A percentile compares a stretch with the other conserved stretches of the same genome.
phyloP scores from a whole-genome alignment of 2,113 vertebrate species.

The Sapajus apella region DNA sequence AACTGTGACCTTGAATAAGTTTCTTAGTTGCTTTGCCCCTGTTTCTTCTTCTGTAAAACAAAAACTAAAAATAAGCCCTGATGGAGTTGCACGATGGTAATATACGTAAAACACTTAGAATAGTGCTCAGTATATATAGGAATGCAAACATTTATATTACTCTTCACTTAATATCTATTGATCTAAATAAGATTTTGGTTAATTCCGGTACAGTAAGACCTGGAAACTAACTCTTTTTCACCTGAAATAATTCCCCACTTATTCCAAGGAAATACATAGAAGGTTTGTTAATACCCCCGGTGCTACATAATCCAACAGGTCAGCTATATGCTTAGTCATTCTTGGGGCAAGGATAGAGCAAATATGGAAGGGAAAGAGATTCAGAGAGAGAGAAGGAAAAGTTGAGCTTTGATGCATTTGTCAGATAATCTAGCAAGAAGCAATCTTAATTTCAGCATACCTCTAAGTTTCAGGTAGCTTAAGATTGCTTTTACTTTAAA shows the following conservation, averaged over 20 bases:
- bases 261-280: background rate
- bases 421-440: background rate
- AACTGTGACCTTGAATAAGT: background rate
- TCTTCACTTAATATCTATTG: constrained; percentile 20
- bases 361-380: background rate
- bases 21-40: background rate
- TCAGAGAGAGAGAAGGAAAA: background rate
- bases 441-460: background rate
- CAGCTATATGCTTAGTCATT: background rate
- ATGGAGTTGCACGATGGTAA: background rate
- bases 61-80: background rate
- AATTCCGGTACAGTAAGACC: background rate
- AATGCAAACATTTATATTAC: background rate
- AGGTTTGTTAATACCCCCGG: background rate
- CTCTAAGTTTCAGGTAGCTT: background rate
- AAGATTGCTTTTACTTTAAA: background rate
- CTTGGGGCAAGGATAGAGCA: background rate
- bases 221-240: background rate
- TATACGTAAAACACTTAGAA: background rate
- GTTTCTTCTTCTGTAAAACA: background rate
- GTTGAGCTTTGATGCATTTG: background rate
- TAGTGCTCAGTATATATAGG: background rate
- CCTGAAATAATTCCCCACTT: background rate
- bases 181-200: background rate
- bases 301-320: background rate